Evolutionary conservation across 2,797 vertebrate species (phyloP).

Genomic region (Sebastes reedi): DNA sequence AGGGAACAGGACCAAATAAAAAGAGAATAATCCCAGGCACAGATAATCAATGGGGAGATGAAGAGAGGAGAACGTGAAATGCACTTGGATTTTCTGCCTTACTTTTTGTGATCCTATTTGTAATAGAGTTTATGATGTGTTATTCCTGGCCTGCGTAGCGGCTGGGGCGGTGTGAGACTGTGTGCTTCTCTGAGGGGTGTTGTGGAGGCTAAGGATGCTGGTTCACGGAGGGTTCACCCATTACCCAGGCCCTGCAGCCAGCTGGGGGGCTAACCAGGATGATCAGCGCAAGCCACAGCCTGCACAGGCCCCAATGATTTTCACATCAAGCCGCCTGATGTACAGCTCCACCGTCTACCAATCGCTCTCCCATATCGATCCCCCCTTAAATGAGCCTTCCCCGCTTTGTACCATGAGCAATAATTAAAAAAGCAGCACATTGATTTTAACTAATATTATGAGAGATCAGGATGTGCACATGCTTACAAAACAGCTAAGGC

Average conservation of each 20-base stretch:
- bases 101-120: constrained; percentile 81
- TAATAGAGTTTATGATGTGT: constrained; percentile 86
- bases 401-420: constrained; percentile 99
- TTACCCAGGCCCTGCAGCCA: constrained; percentile 95
- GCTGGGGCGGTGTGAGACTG: constrained; percentile 80
- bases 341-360: constrained; percentile 96
- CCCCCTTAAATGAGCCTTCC: constrained; percentile 98
- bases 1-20: constrained; percentile 75
- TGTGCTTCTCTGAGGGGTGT: constrained; percentile 78
- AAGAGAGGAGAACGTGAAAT: constrained; percentile 62
- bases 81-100: constrained; percentile 56
- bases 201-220: constrained; percentile 90
- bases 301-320: constrained; percentile 99
- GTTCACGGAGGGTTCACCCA: constrained; percentile 95
- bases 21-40: constrained; percentile 83
- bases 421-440: constrained; percentile 99
- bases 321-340: constrained; percentile 99
- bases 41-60: constrained; percentile 86
- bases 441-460: constrained; percentile 99
- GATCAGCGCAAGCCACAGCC: constrained; percentile 92
- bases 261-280: constrained; percentile 98
- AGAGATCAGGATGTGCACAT: constrained; percentile 99
- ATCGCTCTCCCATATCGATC: constrained; percentile 99
- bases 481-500: constrained; percentile 93
- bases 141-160: constrained; percentile 67